These are phyloP conservation scores for Psittacara wagleri DNA, from an alignment of 2,113 vertebrate species.

Conservation along the genomic window DNA sequence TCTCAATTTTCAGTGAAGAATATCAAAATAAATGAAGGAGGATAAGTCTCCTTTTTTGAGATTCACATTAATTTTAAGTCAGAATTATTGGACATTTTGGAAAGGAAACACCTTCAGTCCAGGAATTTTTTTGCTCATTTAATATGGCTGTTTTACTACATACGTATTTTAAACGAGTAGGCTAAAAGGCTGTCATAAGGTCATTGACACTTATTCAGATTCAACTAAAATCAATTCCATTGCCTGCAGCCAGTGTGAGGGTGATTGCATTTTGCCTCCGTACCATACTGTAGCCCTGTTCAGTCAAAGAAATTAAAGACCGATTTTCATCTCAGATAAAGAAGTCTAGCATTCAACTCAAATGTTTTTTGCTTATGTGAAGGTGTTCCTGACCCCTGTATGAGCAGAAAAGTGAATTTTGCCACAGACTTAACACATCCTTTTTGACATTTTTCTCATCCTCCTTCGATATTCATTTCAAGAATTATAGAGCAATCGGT, in stretches of 20 bases:
- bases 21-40: not conserved
- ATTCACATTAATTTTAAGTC: slow-evolving; percentile 8
- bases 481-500: not conserved
- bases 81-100: not conserved
- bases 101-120: not conserved
- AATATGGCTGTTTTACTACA: not conserved
- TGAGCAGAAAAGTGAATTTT: not conserved
- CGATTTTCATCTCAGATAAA: not conserved
- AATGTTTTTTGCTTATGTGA: not conserved
- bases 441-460: not conserved
- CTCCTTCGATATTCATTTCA: not conserved
- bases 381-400: not conserved
- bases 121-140: not conserved
- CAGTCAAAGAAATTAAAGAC: not conserved
- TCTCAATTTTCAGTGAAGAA: not conserved
- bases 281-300: not conserved
- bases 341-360: not conserved
- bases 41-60: not conserved
- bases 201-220: not conserved
- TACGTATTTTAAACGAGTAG: not conserved
- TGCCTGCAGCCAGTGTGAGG: not conserved
- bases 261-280: not conserved
- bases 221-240: not conserved
- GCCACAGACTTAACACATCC: not conserved
- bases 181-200: not conserved